Evolutionary conservation across 2,888 invertebrate genomes (phyloP).

Genomic region (Tetragnatha montana): DNA sequence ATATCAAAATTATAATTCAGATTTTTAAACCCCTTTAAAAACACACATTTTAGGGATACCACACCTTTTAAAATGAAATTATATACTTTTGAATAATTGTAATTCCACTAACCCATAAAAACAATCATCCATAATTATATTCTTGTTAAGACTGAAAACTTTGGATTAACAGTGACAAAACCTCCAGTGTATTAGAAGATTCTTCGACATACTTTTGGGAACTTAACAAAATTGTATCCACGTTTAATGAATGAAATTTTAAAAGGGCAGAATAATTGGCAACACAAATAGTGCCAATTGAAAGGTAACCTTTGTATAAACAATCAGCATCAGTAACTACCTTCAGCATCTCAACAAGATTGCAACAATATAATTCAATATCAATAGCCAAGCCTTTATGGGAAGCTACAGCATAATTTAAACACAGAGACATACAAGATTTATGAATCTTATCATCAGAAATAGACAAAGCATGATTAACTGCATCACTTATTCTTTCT

Average conservation of each 20-base stretch:
- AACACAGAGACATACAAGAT: constrained; percentile 83
- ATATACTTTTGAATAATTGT: not conserved
- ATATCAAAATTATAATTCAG: not conserved
- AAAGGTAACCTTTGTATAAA: constrained; percentile 85
- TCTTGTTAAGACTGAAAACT: constrained; percentile 19
- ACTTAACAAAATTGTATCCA: not conserved
- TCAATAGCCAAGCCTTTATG: constrained; percentile 16
- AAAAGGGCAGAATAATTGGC: constrained; percentile 23
- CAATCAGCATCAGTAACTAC: constrained; percentile 83
- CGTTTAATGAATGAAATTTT: constrained; percentile 41
- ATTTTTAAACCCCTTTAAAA: no score
- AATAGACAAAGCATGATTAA: constrained; percentile 71
- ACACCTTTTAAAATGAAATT: not conserved
- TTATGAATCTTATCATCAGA: constrained; percentile 80
- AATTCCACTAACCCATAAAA: constrained; percentile 4
- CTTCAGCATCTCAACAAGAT: constrained; percentile 69
- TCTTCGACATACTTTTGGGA: constrained; percentile 6
- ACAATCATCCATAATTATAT: not conserved
- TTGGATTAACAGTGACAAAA: not conserved
- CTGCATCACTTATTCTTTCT: constrained; percentile 73
- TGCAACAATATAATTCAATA: constrained; percentile 56
- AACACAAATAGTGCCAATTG: constrained; percentile 82
- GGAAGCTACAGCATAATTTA: constrained; percentile 82
- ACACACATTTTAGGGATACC: no score
- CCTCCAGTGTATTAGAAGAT: not conserved